phyloP scores from a whole-genome alignment of 2,797 vertebrate species.

The Eurystomus glaucurus region DNA sequence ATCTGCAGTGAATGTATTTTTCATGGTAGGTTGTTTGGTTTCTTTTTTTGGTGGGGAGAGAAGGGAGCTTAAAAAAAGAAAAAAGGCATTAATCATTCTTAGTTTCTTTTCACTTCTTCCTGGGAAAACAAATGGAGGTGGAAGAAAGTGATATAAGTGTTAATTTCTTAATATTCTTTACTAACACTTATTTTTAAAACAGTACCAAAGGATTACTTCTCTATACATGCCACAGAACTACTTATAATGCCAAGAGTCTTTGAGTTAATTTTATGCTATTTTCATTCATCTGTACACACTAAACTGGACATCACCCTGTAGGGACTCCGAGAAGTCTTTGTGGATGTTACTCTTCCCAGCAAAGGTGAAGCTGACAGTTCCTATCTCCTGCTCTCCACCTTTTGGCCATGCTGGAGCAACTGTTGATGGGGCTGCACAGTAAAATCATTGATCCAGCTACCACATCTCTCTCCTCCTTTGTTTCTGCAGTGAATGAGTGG shows the following conservation, averaged over 20 bases:
- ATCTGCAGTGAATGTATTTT: neutral
- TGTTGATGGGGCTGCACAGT: neutral
- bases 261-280: neutral
- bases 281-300: neutral
- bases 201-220: neutral
- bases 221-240: neutral
- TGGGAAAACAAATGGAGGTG: neutral
- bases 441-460: neutral
- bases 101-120: neutral
- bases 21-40: neutral
- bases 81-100: neutral
- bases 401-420: neutral
- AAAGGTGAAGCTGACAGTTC: neutral
- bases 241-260: neutral
- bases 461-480: neutral
- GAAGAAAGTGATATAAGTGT: neutral
- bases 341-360: neutral
- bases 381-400: neutral
- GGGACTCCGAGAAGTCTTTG: neutral
- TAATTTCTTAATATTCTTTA: neutral
- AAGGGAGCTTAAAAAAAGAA: no score
- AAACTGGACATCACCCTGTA: neutral
- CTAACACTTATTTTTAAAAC: neutral
- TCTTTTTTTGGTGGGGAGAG: neutral
- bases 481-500: neutral